Evolutionary conservation across 2,888 invertebrate species (phyloP).

Genomic region (Epiblema foenella): DNA sequence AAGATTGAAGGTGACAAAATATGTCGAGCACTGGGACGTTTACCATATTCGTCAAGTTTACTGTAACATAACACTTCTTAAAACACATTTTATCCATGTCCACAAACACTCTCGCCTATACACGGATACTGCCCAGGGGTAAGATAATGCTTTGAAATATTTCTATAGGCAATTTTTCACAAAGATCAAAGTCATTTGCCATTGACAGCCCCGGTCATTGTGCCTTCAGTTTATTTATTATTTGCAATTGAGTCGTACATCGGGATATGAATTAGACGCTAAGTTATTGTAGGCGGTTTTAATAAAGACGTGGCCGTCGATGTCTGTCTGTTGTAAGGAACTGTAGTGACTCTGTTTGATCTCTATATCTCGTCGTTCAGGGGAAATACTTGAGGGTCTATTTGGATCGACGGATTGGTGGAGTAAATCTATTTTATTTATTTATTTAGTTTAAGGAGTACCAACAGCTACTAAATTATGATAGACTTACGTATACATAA

Average conservation of each 20-base stretch:
- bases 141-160: conserved; percentile 20
- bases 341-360: neutral
- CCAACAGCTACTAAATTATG: no score
- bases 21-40: no score
- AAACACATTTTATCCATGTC: neutral
- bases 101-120: neutral
- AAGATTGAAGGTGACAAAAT: no score
- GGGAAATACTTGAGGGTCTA: no score
- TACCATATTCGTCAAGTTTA: no score
- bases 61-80: neutral
- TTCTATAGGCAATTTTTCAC: conserved; percentile 37
- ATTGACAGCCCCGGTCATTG: conserved; percentile 32
- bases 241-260: conserved; percentile 31
- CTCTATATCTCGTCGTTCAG: neutral
- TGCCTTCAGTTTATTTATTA: conserved; percentile 34
- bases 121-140: conserved; percentile 12
- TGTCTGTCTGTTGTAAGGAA: neutral
- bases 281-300: conserved; percentile 22
- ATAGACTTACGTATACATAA: no score
- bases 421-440: no score
- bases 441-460: no score
- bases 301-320: conserved; percentile 6
- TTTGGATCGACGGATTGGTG: no score
- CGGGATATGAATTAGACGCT: conserved; percentile 30
- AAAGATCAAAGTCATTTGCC: conserved; percentile 37